A percentile compares a stretch with the other conserved stretches of the same genome.
Evolutionary conservation across 2,113 vertebrate genomes (phyloP).

Genomic region (Galemys pyrenaicus): DNA sequence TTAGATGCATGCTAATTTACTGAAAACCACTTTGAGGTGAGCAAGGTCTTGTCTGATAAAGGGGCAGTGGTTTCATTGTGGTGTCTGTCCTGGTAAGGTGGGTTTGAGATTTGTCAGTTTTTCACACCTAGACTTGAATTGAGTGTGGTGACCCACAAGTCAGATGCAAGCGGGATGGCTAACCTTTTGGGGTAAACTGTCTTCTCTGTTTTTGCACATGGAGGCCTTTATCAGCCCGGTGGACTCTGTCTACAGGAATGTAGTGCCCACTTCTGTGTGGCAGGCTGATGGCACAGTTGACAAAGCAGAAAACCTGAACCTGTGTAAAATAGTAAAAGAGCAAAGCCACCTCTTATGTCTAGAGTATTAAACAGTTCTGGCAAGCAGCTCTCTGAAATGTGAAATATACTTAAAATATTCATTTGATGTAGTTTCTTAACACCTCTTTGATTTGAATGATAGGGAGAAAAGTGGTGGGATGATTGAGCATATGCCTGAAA

Average conservation of each 20-base stretch:
- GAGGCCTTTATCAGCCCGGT: not conserved
- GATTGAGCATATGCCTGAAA: not conserved
- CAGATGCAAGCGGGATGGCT: not conserved
- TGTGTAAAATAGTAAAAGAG: not conserved
- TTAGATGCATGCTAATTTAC: not conserved
- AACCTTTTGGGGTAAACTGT: not conserved
- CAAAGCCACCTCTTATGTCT: not conserved
- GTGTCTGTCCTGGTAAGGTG: not conserved
- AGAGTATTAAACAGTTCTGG: not conserved
- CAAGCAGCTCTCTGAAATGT: not conserved
- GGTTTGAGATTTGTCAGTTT: not conserved
- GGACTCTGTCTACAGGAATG: fast-evolving
- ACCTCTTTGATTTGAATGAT: not conserved
- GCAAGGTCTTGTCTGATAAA: not conserved
- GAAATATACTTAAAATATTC: not conserved
- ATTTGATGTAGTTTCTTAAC: not conserved
- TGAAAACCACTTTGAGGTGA: not conserved
- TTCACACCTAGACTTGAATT: not conserved
- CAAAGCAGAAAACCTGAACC: not conserved
- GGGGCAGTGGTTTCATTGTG: not conserved
- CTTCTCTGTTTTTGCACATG: not conserved
- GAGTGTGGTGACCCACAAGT: not conserved
- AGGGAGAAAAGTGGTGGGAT: not conserved
- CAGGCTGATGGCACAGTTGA: not conserved
- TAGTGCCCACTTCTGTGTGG: not conserved